These are phyloP conservation scores for Ploceus nigricollis DNA, from an alignment of 2,113 vertebrate genomes.

Conservation along the genomic window DNA sequence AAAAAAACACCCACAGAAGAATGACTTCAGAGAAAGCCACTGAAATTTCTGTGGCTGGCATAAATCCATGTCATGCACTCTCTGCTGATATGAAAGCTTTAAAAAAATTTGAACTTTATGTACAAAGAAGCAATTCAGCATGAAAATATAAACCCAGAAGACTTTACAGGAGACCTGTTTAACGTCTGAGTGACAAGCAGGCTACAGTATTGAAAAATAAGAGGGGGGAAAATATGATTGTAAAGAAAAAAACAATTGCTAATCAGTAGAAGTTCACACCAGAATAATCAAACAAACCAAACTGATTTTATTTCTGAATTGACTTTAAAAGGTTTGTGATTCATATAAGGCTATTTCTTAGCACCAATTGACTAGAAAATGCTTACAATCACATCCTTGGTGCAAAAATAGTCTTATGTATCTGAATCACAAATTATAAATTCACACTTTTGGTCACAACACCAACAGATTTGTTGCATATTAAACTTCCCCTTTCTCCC, in stretches of 20 bases:
- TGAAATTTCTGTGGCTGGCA: neutral
- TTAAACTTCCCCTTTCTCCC: neutral
- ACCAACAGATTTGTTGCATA: neutral
- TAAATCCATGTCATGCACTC: neutral
- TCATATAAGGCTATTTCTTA: neutral
- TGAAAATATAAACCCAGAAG: neutral
- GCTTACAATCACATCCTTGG: neutral
- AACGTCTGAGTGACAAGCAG: neutral
- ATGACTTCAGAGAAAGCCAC: neutral
- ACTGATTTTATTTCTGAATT: neutral
- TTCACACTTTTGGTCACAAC: neutral
- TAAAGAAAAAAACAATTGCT: neutral
- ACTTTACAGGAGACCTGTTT: neutral
- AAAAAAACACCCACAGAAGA: neutral
- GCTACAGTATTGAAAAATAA: neutral
- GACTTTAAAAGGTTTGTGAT: neutral
- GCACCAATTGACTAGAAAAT: neutral
- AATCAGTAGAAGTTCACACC: neutral
- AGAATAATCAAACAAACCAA: neutral
- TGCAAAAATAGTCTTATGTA: neutral
- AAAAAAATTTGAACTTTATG: neutral
- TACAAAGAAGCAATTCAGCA: constrained; percentile 9
- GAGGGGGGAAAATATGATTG: neutral
- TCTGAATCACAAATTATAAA: neutral
- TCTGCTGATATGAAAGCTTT: neutral